These are phyloP conservation scores for Monochamus saltuarius DNA, from an alignment of 1,140 invertebrate genomes.

Conservation along the genomic window DNA sequence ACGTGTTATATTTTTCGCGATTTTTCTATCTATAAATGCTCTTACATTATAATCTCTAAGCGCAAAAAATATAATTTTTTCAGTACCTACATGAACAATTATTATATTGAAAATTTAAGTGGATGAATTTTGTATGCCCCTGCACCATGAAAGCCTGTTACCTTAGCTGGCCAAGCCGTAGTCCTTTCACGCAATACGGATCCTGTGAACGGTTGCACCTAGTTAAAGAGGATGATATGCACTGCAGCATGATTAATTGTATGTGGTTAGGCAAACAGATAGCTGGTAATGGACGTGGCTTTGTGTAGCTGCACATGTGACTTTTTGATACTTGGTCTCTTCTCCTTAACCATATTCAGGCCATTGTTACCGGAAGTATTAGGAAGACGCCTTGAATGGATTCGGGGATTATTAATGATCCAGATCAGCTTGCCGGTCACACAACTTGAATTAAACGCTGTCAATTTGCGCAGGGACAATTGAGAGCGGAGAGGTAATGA, in stretches of 20 bases:
- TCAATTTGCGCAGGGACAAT: slow-evolving; percentile 19
- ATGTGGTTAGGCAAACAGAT: slow-evolving; percentile 20
- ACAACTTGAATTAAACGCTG: slow-evolving; percentile 18
- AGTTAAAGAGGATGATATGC: slow-evolving; percentile 38
- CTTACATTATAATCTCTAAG: too few species aligned
- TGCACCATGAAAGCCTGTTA: too few species aligned
- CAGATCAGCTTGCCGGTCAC: slow-evolving; percentile 23
- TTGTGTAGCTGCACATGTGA: slow-evolving; percentile 25
- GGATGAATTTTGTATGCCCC: too few species aligned
- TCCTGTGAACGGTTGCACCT: slow-evolving; percentile 22
- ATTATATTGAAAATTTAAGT: too few species aligned
- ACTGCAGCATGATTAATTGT: slow-evolving; percentile 32
- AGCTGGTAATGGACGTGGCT: slow-evolving; percentile 3
- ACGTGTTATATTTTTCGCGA: too few species aligned
- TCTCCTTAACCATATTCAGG: slow-evolving; percentile 27
- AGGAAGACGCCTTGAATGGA: slow-evolving; percentile 31
- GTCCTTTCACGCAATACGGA: too few species aligned
- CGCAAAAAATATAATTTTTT: too few species aligned
- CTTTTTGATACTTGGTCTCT: slow-evolving; percentile 13
- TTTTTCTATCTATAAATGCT: too few species aligned
- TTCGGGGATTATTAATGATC: slow-evolving; percentile 39
- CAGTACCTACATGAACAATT: too few species aligned
- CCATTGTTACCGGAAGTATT: slow-evolving; percentile 42
- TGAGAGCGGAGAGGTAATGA: background rate
- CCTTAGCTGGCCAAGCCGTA: too few species aligned